A percentile compares a stretch with the other conserved stretches of the same genome.
These are phyloP conservation scores for Neotoma lepida DNA, from an alignment of 2,113 vertebrate genomes.

Conservation along the genomic window DNA sequence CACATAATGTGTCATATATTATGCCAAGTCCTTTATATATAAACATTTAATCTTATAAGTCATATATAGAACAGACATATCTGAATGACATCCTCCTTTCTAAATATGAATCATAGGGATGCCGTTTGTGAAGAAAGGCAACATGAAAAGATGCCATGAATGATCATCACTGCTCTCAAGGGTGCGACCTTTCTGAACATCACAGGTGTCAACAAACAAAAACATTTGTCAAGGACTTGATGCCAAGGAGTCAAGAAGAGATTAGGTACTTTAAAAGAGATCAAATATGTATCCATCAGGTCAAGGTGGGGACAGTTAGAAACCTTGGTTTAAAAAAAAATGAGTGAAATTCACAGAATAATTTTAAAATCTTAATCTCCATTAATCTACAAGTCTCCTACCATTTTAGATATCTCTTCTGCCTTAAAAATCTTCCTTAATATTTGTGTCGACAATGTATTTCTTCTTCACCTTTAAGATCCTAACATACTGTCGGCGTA, in stretches of 20 bases:
- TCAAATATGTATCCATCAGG: slow-evolving; percentile 28
- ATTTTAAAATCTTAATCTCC: neutral
- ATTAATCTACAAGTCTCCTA: neutral
- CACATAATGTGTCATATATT: neutral
- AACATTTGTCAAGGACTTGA: slow-evolving; percentile 18
- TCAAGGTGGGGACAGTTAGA: neutral
- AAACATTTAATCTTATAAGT: slow-evolving; percentile 21
- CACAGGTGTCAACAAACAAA: slow-evolving; percentile 64
- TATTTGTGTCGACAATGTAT: neutral
- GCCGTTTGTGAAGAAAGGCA: slow-evolving; percentile 17
- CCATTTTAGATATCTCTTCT: neutral
- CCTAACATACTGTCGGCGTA: neutral
- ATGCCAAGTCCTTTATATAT: neutral
- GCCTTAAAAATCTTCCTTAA: neutral
- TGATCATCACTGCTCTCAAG: slow-evolving; percentile 2
- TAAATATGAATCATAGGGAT: slow-evolving; percentile 30
- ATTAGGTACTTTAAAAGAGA: slow-evolving; percentile 50
- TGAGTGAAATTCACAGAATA: slow-evolving; percentile 20
- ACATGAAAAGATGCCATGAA: neutral
- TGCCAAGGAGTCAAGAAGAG: slow-evolving; percentile 37
- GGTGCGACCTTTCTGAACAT: neutral
- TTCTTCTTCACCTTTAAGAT: slow-evolving; percentile 39
- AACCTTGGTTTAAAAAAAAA: neutral
- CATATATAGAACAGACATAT: neutral
- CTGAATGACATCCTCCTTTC: neutral